Evolutionary conservation across 1,140 invertebrate species (phyloP).

Genomic region (Drosophila sucinea): DNA sequence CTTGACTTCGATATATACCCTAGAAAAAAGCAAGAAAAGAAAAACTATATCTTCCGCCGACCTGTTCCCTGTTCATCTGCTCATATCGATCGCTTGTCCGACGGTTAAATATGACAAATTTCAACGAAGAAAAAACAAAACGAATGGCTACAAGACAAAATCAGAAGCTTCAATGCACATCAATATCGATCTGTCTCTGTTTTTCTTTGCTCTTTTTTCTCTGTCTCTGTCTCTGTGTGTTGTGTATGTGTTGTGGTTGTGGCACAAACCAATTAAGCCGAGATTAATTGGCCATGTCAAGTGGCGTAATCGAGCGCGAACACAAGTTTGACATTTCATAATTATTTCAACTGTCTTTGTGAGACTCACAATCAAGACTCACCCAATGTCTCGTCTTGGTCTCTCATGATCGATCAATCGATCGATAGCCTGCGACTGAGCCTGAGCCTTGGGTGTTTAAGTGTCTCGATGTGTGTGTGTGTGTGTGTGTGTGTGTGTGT

Average conservation of each 20-base stretch:
- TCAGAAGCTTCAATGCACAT: slow-evolving; percentile 68
- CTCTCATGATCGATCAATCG: slow-evolving; percentile 70
- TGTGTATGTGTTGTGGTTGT: slow-evolving; percentile 53
- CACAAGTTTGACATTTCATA: slow-evolving; percentile 82
- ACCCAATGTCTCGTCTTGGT: slow-evolving; percentile 39
- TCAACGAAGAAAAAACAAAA: slow-evolving; percentile 40
- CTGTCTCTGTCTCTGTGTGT: slow-evolving; percentile 24
- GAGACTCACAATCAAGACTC: slow-evolving; percentile 27
- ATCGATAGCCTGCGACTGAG: background rate
- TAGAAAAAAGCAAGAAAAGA: background rate
- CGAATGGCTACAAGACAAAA: slow-evolving; percentile 56
- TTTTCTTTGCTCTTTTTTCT: slow-evolving; percentile 19
- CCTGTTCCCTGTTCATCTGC: slow-evolving; percentile 24
- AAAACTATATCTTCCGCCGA: background rate
- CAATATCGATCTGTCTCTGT: slow-evolving; percentile 59
- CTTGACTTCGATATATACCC: background rate
- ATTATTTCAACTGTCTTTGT: slow-evolving; percentile 71
- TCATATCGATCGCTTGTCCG: slow-evolving; percentile 73
- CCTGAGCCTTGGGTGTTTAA: slow-evolving; percentile 22
- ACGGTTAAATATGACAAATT: slow-evolving; percentile 78
- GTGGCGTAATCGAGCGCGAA: slow-evolving; percentile 81
- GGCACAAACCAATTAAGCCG: slow-evolving; percentile 80
- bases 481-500: slow-evolving; percentile 25
- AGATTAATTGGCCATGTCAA: slow-evolving; percentile 82
- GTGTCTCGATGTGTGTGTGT: background rate